Evolutionary conservation across 92 coral and sea anemone genomes (phyloP).

Genomic region (Paramuricea clavata): DNA sequence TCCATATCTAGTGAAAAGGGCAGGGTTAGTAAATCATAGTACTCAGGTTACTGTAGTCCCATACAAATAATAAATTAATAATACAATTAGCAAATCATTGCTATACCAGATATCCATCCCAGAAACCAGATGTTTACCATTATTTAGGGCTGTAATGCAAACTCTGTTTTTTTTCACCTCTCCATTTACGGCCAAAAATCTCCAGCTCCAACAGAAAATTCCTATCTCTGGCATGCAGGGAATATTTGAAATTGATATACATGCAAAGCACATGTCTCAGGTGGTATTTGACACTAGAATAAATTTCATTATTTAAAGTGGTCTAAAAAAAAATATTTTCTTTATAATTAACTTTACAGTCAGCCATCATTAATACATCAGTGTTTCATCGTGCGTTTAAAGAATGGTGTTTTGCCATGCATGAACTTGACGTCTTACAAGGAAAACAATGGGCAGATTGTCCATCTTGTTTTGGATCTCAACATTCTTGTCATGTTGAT

Average conservation of each 20-base stretch:
- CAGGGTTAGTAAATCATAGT: neutral
- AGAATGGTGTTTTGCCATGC: conserved; percentile 19
- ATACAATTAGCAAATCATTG: neutral
- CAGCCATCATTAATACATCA: conserved; percentile 12
- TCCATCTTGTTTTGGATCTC: conserved; percentile 30
- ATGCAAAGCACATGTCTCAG: neutral
- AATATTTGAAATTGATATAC: no score
- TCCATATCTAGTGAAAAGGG: neutral
- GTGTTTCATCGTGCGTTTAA: conserved; percentile 25
- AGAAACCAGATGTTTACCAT: no score
- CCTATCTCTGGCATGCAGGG: no score
- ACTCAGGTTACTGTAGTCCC: neutral
- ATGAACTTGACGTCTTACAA: conserved; percentile 7
- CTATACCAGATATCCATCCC: neutral
- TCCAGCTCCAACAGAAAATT: no score
- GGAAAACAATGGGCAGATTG: conserved; percentile 19
- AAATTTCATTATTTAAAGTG: neutral
- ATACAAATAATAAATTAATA: neutral
- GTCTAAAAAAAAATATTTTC: neutral
- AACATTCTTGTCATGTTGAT: conserved; percentile 33
- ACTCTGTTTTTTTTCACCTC: no score
- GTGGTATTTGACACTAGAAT: no score
- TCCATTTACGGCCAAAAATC: no score
- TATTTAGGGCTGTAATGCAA: no score
- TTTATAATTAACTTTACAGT: neutral